Evolutionary conservation across 1,140 invertebrate species (phyloP).

Genomic region (Probaryconus sp.): DNA sequence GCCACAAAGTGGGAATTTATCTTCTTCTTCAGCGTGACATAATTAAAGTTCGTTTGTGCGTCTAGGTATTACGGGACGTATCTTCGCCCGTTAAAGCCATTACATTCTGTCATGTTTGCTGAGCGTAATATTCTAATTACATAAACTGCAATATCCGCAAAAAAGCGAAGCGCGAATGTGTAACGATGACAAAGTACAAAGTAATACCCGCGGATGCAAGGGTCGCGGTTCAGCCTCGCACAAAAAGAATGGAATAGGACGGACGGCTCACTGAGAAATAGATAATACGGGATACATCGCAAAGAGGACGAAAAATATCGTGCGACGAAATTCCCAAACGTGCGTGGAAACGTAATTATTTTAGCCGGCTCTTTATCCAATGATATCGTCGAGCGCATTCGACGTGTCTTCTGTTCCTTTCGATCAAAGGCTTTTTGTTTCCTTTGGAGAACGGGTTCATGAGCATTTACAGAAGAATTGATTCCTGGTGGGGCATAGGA

Average conservation of each 20-base stretch:
- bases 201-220: conserved; percentile 57
- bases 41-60: conserved; percentile 60
- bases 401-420: conserved; percentile 45
- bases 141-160: conserved; percentile 60
- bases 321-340: conserved; percentile 46
- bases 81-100: conserved; percentile 57
- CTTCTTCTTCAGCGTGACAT: conserved; percentile 59
- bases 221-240: conserved; percentile 58
- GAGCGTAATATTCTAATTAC: conserved; percentile 58
- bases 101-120: conserved; percentile 56
- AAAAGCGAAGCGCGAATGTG: conserved; percentile 56
- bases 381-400: conserved; percentile 10
- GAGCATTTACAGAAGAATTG: conserved; percentile 51
- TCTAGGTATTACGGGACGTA: conserved; percentile 53
- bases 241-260: conserved; percentile 57
- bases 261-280: conserved; percentile 52
- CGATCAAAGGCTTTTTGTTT: conserved; percentile 54
- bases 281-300: conserved; percentile 43
- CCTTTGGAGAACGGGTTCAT: conserved; percentile 47
- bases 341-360: conserved; percentile 46
- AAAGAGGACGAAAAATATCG: conserved; percentile 52
- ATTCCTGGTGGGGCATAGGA: conserved; percentile 61
- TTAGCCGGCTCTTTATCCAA: conserved; percentile 39
- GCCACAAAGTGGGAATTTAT: conserved; percentile 54
- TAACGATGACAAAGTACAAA: conserved; percentile 60